These are phyloP conservation scores for Microtus agrestis DNA, from an alignment of 2,797 vertebrate genomes.

Conservation along the genomic window DNA sequence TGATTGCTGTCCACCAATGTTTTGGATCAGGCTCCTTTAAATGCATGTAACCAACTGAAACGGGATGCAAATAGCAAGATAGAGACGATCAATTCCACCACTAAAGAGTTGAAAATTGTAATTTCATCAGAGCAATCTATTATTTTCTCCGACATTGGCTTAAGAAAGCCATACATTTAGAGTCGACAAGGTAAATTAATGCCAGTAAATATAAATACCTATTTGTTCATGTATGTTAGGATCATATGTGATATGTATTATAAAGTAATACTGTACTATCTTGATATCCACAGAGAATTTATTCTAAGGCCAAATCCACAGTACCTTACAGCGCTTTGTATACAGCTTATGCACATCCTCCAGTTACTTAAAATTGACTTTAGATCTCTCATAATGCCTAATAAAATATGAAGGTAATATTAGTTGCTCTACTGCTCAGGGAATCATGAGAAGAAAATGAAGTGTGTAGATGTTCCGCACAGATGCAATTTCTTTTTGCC, in stretches of 20 bases:
- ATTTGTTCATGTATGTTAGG: background rate
- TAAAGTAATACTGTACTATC: background rate
- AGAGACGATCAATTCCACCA: background rate
- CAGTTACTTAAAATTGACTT: too few species aligned
- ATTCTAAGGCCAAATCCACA: background rate
- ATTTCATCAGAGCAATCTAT: background rate
- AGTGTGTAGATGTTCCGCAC: background rate
- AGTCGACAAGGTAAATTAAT: slow-evolving; percentile 9
- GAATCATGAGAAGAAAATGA: background rate
- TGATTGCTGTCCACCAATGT: background rate
- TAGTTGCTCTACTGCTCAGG: background rate
- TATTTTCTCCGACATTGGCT: background rate
- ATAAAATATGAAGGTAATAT: background rate
- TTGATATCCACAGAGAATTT: background rate
- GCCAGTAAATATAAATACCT: background rate
- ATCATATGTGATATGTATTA: background rate
- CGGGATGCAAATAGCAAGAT: background rate
- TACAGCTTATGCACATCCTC: background rate
- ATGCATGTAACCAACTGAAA: background rate
- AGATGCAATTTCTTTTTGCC: background rate
- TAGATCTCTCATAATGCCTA: background rate
- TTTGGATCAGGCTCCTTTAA: background rate
- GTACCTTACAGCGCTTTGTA: background rate
- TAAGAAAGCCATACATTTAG: background rate
- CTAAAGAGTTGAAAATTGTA: background rate